phyloP scores from a whole-genome alignment of 2,888 invertebrate species.

The Acleris sparsana region DNA sequence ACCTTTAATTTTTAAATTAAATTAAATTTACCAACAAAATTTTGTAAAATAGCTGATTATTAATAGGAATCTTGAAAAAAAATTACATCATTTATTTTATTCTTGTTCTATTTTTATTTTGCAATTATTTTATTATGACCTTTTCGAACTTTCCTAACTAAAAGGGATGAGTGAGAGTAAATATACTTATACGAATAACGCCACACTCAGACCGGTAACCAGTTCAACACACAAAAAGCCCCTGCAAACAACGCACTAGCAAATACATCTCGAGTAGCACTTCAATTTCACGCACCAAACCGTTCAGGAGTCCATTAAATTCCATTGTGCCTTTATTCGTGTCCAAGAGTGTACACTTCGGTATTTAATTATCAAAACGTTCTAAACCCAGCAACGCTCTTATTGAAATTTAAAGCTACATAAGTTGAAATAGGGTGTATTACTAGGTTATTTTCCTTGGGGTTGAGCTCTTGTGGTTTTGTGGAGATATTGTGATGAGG shows the following conservation, averaged over 20 bases:
- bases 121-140: too few species aligned
- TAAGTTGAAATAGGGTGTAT: background rate
- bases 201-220: constrained; percentile 2
- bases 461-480: background rate
- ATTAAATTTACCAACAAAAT: too few species aligned
- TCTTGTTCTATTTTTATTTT: too few species aligned
- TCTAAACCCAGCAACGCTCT: background rate
- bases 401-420: background rate
- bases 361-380: background rate
- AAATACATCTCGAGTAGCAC: constrained; percentile 23
- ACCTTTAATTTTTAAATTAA: too few species aligned
- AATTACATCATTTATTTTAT: too few species aligned
- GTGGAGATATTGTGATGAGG: constrained; percentile 18
- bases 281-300: constrained; percentile 28
- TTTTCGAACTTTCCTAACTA: too few species aligned
- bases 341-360: constrained; percentile 31
- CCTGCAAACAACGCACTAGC: constrained; percentile 29
- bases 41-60: too few species aligned
- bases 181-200: background rate
- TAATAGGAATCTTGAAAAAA: too few species aligned
- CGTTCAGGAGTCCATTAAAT: constrained; percentile 28
- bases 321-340: constrained; percentile 27
- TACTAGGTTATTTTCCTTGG: too few species aligned
- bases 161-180: background rate
- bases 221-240: constrained; percentile 17